A percentile compares a stretch with the other conserved stretches of the same genome.
phyloP scores from a whole-genome alignment of 2,797 vertebrate genomes.

The Phataginus tricuspis region DNA sequence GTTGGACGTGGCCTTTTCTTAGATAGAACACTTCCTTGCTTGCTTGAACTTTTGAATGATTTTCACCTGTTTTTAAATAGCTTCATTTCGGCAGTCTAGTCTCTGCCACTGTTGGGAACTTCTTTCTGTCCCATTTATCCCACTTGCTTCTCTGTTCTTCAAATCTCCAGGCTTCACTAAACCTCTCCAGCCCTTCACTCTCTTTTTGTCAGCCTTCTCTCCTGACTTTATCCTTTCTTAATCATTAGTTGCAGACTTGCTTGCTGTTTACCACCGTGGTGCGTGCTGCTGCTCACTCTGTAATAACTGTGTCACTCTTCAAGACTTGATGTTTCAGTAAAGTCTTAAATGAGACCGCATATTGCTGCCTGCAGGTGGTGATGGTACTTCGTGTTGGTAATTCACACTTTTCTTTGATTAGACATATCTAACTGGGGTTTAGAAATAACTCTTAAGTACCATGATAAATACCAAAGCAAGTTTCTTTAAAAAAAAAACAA shows the following conservation, averaged over 20 bases:
- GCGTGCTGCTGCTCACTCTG: background rate
- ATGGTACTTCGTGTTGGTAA: background rate
- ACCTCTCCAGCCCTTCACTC: background rate
- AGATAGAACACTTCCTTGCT: background rate
- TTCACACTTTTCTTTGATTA: background rate
- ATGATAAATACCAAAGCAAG: background rate
- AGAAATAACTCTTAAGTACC: background rate
- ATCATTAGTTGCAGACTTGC: background rate
- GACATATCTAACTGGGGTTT: background rate
- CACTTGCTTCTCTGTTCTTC: background rate
- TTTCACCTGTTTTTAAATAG: background rate
- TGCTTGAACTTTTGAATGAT: background rate
- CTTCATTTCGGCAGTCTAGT: background rate
- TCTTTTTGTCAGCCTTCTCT: background rate
- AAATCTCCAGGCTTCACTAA: background rate
- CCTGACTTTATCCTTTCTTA: background rate
- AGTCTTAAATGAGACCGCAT: background rate
- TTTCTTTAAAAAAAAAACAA: background rate
- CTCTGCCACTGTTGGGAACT: background rate
- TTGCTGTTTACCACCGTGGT: background rate
- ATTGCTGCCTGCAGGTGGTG: background rate
- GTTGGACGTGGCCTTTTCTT: background rate
- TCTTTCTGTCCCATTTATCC: background rate
- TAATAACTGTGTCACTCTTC: background rate
- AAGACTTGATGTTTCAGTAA: background rate